Conservation (phyloP, 1,140 invertebrate species). For the Metaphire vulgaris region DNA sequence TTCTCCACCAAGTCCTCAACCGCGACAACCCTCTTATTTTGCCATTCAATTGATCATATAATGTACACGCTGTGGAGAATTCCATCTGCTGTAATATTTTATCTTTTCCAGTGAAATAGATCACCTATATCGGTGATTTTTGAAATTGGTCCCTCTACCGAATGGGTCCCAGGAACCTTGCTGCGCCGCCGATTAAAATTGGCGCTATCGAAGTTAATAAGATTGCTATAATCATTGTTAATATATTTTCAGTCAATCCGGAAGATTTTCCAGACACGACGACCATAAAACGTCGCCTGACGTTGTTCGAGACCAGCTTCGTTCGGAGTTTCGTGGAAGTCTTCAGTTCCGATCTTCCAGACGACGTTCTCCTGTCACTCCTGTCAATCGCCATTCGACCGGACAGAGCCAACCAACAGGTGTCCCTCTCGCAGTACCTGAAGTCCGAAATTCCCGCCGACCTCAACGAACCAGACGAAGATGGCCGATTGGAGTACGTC, state of each 20-base stretch:
- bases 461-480: background rate
- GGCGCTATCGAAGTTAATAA: too few species aligned
- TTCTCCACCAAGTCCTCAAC: too few species aligned
- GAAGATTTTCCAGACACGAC: background rate
- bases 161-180: too few species aligned
- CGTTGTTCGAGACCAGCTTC: background rate
- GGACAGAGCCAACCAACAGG: background rate
- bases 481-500: background rate
- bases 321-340: background rate
- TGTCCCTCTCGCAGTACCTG: background rate
- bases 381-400: background rate
- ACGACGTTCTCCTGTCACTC: background rate
- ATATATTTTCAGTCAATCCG: background rate
- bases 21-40: too few species aligned
- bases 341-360: background rate
- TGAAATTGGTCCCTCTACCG: too few species aligned
- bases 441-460: background rate
- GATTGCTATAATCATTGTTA: too few species aligned
- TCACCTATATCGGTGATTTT: too few species aligned
- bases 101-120: too few species aligned
- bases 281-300: background rate
- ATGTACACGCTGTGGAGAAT: too few species aligned
- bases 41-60: too few species aligned
- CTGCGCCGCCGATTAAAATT: too few species aligned
- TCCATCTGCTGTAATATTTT: too few species aligned